Percentiles rank a stretch among this genome's conserved stretches.
phyloP scores from a whole-genome alignment of 2,888 invertebrate genomes.

The Nemurella pictetii region DNA sequence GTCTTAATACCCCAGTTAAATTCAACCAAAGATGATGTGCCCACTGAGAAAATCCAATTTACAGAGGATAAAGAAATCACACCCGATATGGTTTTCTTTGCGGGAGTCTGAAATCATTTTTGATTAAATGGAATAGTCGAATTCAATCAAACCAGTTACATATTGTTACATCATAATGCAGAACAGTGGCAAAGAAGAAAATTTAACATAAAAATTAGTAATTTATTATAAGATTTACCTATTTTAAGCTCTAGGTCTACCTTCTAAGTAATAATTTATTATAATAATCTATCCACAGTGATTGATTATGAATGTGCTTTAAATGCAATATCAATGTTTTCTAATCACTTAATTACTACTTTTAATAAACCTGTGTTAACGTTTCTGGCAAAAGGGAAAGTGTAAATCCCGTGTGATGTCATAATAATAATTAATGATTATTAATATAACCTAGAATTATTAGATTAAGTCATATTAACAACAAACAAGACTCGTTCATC shows the following conservation, averaged over 20 bases:
- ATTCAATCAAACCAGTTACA: no score
- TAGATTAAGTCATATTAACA: neutral
- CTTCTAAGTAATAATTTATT: neutral
- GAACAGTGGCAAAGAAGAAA: conserved; percentile 27
- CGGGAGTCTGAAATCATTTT: no score
- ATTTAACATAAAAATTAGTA: conserved; percentile 7
- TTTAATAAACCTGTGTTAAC: neutral
- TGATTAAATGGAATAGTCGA: no score
- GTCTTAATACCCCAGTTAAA: no score
- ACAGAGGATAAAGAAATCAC: no score
- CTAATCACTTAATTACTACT: neutral
- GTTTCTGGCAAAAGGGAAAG: neutral
- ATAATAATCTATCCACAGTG: neutral
- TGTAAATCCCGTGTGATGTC: neutral
- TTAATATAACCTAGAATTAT: neutral
- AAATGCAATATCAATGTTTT: neutral
- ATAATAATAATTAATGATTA: neutral
- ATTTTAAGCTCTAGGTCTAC: conserved; percentile 9
- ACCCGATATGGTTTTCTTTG: no score
- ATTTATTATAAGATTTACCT: conserved; percentile 20
- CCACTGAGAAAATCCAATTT: no score
- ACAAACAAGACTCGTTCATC: neutral
- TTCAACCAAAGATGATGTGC: no score
- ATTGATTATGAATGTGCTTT: neutral
- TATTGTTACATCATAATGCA: no score